Conservation (phyloP, 2,797 vertebrate genomes). For the Spheniscus humboldti region DNA sequence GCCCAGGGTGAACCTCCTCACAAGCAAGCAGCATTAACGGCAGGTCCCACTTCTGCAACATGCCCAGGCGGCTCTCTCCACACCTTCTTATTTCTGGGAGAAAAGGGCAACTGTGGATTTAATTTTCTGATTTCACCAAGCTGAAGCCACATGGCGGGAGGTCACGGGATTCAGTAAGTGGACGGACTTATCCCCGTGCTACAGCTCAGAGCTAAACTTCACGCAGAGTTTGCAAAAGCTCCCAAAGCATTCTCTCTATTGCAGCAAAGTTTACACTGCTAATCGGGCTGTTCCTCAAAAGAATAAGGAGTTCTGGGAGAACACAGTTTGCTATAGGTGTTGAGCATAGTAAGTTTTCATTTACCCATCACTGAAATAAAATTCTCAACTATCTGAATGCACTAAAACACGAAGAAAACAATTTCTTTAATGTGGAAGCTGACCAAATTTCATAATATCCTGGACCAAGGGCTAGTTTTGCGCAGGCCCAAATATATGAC, state of each 20-base stretch:
- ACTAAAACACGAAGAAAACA: not conserved
- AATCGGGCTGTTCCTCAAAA: not conserved
- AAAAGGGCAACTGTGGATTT: not conserved
- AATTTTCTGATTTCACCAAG: not conserved
- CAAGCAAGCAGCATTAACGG: fast-evolving
- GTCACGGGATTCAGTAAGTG: not conserved
- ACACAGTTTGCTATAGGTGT: not conserved
- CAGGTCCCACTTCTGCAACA: not conserved
- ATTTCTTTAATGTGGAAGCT: not conserved
- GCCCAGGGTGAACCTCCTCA: not conserved
- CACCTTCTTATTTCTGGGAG: not conserved
- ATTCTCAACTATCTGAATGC: not conserved
- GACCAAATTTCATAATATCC: not conserved
- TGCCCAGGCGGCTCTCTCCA: not conserved
- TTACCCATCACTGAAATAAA: not conserved
- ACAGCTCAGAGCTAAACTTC: not conserved
- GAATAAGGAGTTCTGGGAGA: not conserved
- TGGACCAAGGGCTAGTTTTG: not conserved
- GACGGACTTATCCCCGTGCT: not conserved
- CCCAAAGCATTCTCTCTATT: not conserved
- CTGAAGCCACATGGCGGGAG: not conserved
- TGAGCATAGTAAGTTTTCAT: not conserved
- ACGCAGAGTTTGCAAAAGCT: not conserved
- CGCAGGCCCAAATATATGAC: not conserved
- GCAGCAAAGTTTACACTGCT: not conserved